These are phyloP conservation scores for Aldabrachelys gigantea DNA, from an alignment of 2,113 vertebrate species.

Conservation along the genomic window DNA sequence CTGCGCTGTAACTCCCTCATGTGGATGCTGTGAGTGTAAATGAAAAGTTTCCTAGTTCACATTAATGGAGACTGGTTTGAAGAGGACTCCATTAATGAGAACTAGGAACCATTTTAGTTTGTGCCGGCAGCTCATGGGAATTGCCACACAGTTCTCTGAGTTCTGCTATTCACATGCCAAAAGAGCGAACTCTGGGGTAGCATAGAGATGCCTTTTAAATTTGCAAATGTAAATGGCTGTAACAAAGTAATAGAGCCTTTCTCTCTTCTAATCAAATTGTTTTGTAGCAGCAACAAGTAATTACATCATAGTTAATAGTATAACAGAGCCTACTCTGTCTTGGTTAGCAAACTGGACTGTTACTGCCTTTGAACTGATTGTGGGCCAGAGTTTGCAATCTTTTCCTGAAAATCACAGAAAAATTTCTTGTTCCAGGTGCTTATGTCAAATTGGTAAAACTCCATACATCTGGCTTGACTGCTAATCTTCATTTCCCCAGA, in stretches of 20 bases:
- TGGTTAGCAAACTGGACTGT: conserved; percentile 13
- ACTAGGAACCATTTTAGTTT: no score
- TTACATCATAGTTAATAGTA: conserved; percentile 49
- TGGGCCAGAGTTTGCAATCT: not conserved
- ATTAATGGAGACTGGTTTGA: no score
- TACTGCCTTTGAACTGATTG: conserved; percentile 23
- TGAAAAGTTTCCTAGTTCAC: no score
- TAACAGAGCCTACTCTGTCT: conserved; percentile 4
- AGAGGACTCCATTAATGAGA: no score
- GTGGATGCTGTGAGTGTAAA: no score
- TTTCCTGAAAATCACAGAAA: not conserved
- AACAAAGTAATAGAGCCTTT: conserved; percentile 33
- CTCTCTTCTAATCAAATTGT: conserved; percentile 10
- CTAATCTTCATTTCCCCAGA: not conserved
- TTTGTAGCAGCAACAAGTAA: conserved; percentile 33
- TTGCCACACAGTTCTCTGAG: no score
- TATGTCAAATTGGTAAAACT: not conserved
- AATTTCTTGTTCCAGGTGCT: not conserved
- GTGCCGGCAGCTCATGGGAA: no score
- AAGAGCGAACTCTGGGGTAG: no score
- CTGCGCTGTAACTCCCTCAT: no score
- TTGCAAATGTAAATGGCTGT: conserved; percentile 38
- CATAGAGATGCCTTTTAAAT: not conserved
- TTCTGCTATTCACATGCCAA: no score
- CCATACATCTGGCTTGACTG: not conserved